Conservation (phyloP, 1,140 invertebrate genomes). For the Drosophila azteca region DNA sequence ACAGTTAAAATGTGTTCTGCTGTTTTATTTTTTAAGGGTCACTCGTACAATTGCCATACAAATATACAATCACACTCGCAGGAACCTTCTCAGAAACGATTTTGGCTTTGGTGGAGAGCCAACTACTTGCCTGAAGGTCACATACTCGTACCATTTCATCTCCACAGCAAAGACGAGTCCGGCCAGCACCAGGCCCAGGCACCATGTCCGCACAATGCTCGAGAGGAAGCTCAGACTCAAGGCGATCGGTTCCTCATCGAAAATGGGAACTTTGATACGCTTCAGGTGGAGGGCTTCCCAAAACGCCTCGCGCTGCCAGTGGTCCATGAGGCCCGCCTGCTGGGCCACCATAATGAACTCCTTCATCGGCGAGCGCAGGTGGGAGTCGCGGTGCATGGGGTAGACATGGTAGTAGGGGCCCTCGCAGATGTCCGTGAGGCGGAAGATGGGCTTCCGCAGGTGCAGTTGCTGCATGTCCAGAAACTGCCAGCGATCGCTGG, state of each 20-base stretch:
- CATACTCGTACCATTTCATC: slow-evolving; percentile 58
- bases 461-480: slow-evolving; percentile 64
- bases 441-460: slow-evolving; percentile 58
- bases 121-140: background rate
- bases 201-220: slow-evolving; percentile 62
- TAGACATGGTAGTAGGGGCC: slow-evolving; percentile 76
- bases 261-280: slow-evolving; percentile 34
- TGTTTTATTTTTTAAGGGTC: too few species aligned
- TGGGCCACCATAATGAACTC: slow-evolving; percentile 64
- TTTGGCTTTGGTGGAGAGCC: slow-evolving; percentile 1
- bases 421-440: slow-evolving; percentile 62
- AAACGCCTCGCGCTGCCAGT: slow-evolving; percentile 65
- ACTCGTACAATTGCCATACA: too few species aligned
- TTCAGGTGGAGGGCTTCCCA: slow-evolving; percentile 59
- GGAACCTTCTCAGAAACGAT: slow-evolving; percentile 38
- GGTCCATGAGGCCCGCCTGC: slow-evolving; percentile 58
- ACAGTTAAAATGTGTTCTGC: background rate
- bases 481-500: slow-evolving; percentile 69
- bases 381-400: slow-evolving; percentile 68
- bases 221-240: slow-evolving; percentile 60
- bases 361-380: slow-evolving; percentile 55
- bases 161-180: slow-evolving; percentile 57
- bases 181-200: slow-evolving; percentile 54
- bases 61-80: slow-evolving; percentile 8
- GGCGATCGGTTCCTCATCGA: slow-evolving; percentile 45